Evolutionary conservation across 2,113 vertebrate species (phyloP), one percentile per base, ranked within the genome.

Genomic region (Xenopus laevis): DNA sequence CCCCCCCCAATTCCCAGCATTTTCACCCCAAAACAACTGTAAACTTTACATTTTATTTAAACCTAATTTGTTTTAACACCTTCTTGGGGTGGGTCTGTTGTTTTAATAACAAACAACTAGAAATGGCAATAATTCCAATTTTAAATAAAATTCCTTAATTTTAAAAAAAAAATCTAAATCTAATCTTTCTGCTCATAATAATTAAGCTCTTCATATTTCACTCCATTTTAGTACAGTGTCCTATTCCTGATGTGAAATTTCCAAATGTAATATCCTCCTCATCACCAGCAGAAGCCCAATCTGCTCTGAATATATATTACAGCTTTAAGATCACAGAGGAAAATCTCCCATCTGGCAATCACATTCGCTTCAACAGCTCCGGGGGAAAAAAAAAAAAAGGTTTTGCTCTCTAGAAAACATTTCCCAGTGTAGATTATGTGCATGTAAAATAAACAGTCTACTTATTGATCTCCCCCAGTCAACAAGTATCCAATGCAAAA

Each of bases 281-380:
- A 92, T 92, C 91, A 91, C 86, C 89, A 87, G 88, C 89, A 90
- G 90, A 88, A 88, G 89, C 87, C 89, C 91, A 93, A 93, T 94
- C 92, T 93, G 91, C 89, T 93, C 90, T 93, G 92, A 93, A 94
- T 94, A 94, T 93, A 94, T 94, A 93, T 94, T 93, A 93, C 90
- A 92, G 89, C 89, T 92, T 93, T 92, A 93, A 93, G 90, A 92
- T 91, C 91, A 92, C 90, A 91, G 88, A 91, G 91, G 91, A 89
- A 92, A 93, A 92, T 92, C 89, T 89, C 88, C 90, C 90, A 92
- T 92, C 90, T 92, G 91, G 91, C 89, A 94, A 92, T 91, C 89
- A 91, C 89, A 92, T 92, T 91, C 88, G 81, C 89, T 91, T 86
- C 87, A 92, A 89, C 88, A 91, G 88, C 88, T 91, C 87, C 84